Conservation (phyloP, 2,113 vertebrate genomes). For the Oryzias melastigma region DNA sequence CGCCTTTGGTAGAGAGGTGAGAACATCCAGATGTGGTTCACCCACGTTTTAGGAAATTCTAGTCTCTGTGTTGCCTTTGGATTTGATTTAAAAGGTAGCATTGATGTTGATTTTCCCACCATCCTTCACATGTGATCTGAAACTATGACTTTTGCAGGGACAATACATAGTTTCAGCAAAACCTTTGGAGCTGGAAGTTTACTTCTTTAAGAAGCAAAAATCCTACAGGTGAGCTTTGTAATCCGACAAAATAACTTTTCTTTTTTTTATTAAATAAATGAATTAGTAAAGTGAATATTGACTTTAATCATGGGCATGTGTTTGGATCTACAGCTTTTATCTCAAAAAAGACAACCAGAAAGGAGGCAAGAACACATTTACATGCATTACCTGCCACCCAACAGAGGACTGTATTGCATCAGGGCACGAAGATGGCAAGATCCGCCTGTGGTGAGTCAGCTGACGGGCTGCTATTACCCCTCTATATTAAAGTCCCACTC, state of each 20-base stretch:
- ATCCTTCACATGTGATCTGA: neutral
- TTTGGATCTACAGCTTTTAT: slow-evolving; percentile 74
- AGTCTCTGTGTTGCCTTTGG: no score
- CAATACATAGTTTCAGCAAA: slow-evolving; percentile 85
- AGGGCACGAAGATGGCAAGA: slow-evolving; percentile 91
- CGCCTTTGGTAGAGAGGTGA: slow-evolving; percentile 85
- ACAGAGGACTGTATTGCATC: slow-evolving; percentile 92
- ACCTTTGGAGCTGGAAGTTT: slow-evolving; percentile 78
- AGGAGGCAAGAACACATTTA: slow-evolving; percentile 81
- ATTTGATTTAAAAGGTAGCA: no score
- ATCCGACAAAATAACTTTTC: neutral
- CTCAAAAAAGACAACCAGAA: slow-evolving; percentile 80
- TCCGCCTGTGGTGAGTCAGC: slow-evolving; percentile 87
- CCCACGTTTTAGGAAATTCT: no score
- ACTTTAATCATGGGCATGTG: fast-evolving
- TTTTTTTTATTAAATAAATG: neutral
- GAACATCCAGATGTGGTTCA: no score
- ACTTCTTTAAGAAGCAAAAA: slow-evolving; percentile 87
- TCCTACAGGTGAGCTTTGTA: slow-evolving; percentile 71
- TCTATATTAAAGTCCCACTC: neutral
- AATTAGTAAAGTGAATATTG: neutral
- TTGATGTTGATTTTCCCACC: no score
- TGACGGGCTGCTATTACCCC: neutral
- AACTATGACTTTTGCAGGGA: slow-evolving; percentile 70
- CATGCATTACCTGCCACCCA: slow-evolving; percentile 87